Evolutionary conservation across 2,113 vertebrate genomes (phyloP), one percentile per base, ranked within the genome.

Genomic region (Nannobrachium achirus): DNA sequence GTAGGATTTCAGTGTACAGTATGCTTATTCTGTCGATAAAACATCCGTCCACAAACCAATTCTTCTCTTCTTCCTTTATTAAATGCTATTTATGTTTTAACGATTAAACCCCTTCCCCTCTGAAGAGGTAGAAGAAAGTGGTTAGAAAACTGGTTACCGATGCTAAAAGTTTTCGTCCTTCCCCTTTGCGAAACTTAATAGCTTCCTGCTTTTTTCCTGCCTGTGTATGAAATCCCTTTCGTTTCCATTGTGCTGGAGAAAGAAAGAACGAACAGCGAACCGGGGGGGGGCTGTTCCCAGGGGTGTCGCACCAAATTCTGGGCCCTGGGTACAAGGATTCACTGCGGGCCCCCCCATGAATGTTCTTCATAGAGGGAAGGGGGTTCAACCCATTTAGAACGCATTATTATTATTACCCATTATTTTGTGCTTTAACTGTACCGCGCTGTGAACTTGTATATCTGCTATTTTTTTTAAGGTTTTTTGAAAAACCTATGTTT

Each of bases 161-260:
- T 33, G 20, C 42, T 8, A 62, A 82, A 79, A 79, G 59, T 81
- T 76, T 65, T 18, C 73, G 67, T 33, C 65, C 48, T 49, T 61
- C 64, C 50, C 42, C 69, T 52, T 71, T 69, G 78, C 91, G 79
- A 76, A 69, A 80, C 85, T 70, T 88, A 79, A 74, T 80, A 84
- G 84, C 2, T 79, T 63, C 80, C 70, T 79, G 75, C 86, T 88
- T 83, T 88, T 90, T 90, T 89, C 88, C 90, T 89, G 88, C 84
- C 75, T 83, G 84, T 78, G 86, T n/a, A n/a, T 87, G 91, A 83
- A 91, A 86, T 83, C 87, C 76, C 74, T 85, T 33, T 76, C 71
- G 49, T 92, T 33, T 92, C 89, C 87, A 90, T 92, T 90, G 92
- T 92, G 87, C 85, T 85, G 76, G 79, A 88, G 86, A 85, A 86